These are phyloP conservation scores for Podabrus alpinus DNA, from an alignment of 2,888 invertebrate species.

Conservation along the genomic window DNA sequence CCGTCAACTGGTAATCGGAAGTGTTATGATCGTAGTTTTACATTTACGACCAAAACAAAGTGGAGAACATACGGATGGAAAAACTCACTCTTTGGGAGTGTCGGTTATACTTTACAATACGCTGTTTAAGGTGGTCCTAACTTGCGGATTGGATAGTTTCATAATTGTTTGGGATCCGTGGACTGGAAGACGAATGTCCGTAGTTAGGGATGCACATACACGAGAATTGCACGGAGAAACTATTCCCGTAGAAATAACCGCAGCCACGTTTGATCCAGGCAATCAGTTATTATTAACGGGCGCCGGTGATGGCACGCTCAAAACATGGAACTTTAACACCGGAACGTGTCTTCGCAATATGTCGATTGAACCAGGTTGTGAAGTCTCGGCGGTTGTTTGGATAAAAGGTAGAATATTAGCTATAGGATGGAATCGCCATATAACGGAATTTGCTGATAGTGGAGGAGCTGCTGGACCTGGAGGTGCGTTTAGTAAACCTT, in stretches of 20 bases:
- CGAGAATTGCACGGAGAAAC: constrained; percentile 67
- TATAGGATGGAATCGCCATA: constrained; percentile 77
- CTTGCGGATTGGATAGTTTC: constrained; percentile 78
- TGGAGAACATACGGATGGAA: constrained; percentile 72
- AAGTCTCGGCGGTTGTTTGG: constrained; percentile 61
- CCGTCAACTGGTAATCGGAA: constrained; percentile 69
- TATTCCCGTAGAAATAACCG: constrained; percentile 73
- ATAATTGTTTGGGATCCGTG: constrained; percentile 83
- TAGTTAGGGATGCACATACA: constrained; percentile 73
- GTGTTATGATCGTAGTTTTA: constrained; percentile 66
- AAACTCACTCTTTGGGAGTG: constrained; percentile 63
- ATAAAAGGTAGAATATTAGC: constrained; percentile 67
- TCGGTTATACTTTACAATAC: constrained; percentile 77
- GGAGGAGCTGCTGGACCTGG: constrained; percentile 58
- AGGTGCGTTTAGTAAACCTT: constrained; percentile 61
- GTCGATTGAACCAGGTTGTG: constrained; percentile 60
- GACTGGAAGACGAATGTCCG: constrained; percentile 69
- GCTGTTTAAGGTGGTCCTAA: constrained; percentile 73
- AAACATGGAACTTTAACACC: constrained; percentile 85
- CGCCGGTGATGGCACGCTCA: constrained; percentile 76
- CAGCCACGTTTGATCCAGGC: constrained; percentile 76
- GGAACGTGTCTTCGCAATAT: constrained; percentile 74
- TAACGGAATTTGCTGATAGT: constrained; percentile 69
- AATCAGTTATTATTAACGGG: constrained; percentile 76
- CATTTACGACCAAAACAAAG: constrained; percentile 69